Base-by-base conservation (phyloP, 2,888 invertebrate genomes). In the Meganola albula region DNA sequence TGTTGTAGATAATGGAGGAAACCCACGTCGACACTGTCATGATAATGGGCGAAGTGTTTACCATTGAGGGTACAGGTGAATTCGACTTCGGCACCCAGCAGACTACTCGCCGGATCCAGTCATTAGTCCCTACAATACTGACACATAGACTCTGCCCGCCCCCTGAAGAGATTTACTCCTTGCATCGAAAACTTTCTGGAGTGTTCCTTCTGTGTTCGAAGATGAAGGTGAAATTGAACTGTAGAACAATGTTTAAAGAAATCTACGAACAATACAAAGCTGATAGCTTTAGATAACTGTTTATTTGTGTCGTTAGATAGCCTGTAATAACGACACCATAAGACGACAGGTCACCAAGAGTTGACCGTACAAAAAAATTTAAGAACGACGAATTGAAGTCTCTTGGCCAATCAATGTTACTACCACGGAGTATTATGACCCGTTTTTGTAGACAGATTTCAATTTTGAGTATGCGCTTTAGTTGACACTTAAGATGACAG, bases 141-240 rank as follows among this genome's bases (percentile, higher is more conserved):
- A 91, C 92, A 24, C 97, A 99, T 65, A 88, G 99, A 11, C 88
- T 99, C 1, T 96, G 97, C 39, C 97, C 99, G 1, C 99, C 99
- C 0, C 99, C 99, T 0, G 98, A 99, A 74, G 99, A 99, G 82
- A 96, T 97, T 50, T 99, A 99, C 82, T 99, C 99, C 0, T 87
- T 99, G 10, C 99, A 99, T 71, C 89, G 99, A 37, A 99, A 99
- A 82, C 87, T 99, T 26, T 96, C 99, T 0, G 99, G 99, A 0
- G 92, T 97, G 8, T 99, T 98, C 76, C 83, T 99, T 12, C 84
- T 99, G 0, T 97, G 97, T 65, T 90, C 96, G 0, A 97, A 96
- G 61, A 87, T 99, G 30, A 90, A 91, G 58, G 91, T 95, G 1
- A 89, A 90, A 54, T 89, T 98, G 57, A 90, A 93, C 54, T 97